A percentile compares a stretch with the other conserved stretches of the same genome.
Evolutionary conservation across 1,140 invertebrate genomes (phyloP).

Genomic region (Trachymyrmex cornetzi): DNA sequence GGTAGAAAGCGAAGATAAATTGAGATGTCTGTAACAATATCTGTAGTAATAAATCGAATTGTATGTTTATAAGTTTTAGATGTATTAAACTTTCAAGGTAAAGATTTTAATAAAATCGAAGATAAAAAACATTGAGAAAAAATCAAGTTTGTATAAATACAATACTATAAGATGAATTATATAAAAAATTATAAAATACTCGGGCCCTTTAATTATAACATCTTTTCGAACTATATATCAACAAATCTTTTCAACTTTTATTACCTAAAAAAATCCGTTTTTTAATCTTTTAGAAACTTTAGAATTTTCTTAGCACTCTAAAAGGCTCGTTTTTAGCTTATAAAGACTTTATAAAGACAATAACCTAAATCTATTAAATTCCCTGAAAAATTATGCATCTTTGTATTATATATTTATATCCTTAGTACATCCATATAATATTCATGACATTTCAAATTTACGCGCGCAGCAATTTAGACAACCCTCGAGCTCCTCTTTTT

Average conservation of each 20-base stretch:
- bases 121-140: background rate
- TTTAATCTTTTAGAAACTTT: background rate
- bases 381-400: background rate
- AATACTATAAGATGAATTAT: background rate
- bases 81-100: background rate
- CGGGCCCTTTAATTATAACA: too few species aligned
- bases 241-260: background rate
- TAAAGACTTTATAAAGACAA: background rate
- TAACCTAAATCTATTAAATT: conserved; percentile 9
- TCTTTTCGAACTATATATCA: background rate
- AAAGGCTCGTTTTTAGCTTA: background rate
- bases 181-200: background rate
- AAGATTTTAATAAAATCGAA: conserved; percentile 8
- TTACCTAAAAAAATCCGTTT: background rate
- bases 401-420: background rate
- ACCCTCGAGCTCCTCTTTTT: background rate
- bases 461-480: background rate
- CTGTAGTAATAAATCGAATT: background rate
- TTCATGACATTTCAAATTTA: background rate
- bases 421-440: background rate
- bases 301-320: background rate
- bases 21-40: background rate
- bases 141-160: background rate
- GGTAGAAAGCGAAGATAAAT: conserved; percentile 89
- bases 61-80: background rate